A percentile compares a stretch with the other conserved stretches of the same genome.
These are phyloP conservation scores for Trochalopteron elliotii DNA, from an alignment of 2,113 vertebrate species.

Conservation along the genomic window DNA sequence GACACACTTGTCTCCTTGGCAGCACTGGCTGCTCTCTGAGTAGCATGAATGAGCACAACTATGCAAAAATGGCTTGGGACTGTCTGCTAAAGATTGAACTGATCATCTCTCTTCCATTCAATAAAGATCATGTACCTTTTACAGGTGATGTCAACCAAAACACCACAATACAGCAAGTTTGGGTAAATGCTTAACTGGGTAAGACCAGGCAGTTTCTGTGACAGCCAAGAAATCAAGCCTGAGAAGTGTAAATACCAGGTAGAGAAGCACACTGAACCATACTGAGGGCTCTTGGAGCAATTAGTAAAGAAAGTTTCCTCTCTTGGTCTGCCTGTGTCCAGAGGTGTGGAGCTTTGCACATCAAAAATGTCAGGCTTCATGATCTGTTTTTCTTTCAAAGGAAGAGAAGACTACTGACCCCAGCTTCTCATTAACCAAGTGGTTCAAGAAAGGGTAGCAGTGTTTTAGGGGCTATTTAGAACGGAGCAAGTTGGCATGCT, in stretches of 20 bases:
- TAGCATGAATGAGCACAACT: not conserved
- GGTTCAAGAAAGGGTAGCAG: not conserved
- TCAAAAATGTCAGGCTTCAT: not conserved
- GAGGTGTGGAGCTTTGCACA: not conserved
- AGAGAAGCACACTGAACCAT: not conserved
- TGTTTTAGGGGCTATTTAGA: not conserved
- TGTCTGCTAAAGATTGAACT: not conserved
- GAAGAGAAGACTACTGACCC: not conserved
- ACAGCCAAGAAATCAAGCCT: not conserved
- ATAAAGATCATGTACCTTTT: not conserved
- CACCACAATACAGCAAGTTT: not conserved
- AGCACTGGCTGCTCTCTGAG: not conserved
- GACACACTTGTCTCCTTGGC: not conserved
- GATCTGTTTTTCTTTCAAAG: not conserved
- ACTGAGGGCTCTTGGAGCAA: not conserved
- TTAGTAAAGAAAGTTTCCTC: not conserved
- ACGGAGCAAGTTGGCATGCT: not conserved
- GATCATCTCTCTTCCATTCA: not conserved
- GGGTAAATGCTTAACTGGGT: not conserved
- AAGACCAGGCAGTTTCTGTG: not conserved
- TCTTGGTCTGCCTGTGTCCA: not conserved
- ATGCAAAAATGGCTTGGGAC: not conserved
- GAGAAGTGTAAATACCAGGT: not conserved
- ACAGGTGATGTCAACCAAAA: not conserved
- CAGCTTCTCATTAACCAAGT: not conserved